Conservation (phyloP, 2,113 vertebrate genomes). For the Lipophrys pholis region DNA sequence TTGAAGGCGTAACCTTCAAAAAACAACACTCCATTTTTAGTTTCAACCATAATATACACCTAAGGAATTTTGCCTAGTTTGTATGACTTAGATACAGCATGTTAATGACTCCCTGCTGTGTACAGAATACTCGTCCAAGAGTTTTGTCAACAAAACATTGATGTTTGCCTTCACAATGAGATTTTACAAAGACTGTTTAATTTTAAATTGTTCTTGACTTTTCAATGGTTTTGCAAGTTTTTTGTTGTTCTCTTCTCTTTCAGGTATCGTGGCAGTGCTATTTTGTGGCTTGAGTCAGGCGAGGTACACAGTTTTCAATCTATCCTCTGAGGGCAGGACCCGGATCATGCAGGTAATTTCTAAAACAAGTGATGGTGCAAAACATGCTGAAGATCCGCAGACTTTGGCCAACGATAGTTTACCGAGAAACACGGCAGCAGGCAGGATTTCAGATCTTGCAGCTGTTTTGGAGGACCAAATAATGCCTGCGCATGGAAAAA, state of each 20-base stretch:
- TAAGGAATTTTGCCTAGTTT: conserved; percentile 29
- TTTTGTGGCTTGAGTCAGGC: conserved; percentile 91
- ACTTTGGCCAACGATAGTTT: too few species aligned
- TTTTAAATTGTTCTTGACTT: not conserved
- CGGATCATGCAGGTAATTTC: conserved; percentile 86
- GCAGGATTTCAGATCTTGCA: too few species aligned
- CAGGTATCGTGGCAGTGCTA: conserved; percentile 90
- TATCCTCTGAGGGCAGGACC: conserved; percentile 84
- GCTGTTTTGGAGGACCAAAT: too few species aligned
- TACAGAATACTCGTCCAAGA: not conserved
- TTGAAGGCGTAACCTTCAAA: too few species aligned
- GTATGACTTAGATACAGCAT: conserved; percentile 36
- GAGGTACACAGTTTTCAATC: conserved; percentile 89
- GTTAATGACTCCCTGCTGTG: conserved; percentile 25
- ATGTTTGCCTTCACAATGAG: not conserved
- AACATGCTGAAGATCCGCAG: too few species aligned
- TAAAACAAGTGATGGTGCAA: too few species aligned
- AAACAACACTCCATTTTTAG: too few species aligned
- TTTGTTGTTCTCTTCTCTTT: conserved; percentile 31
- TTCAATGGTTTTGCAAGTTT: not conserved
- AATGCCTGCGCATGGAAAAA: too few species aligned
- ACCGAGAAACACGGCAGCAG: too few species aligned
- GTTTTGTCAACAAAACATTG: conserved; percentile 1
- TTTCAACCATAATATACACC: too few species aligned
- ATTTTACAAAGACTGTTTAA: not conserved